Evolutionary conservation across 2,888 invertebrate genomes (phyloP).

Genomic region (Platycnemis pennipes): DNA sequence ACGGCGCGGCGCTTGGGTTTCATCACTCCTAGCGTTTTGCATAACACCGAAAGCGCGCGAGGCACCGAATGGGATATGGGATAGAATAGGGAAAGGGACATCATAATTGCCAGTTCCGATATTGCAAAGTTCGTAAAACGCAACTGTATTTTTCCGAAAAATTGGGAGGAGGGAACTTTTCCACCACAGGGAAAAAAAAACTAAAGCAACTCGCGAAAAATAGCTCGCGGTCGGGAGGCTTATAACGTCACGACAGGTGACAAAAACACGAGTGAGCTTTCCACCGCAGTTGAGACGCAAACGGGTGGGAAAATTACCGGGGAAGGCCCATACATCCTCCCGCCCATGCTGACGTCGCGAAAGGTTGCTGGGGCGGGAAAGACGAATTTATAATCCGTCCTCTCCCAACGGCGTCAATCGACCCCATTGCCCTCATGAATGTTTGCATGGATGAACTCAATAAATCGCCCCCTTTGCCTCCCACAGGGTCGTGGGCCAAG

Average conservation of each 20-base stretch:
- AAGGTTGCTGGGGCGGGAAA: neutral
- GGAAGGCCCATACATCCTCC: neutral
- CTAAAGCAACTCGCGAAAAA: neutral
- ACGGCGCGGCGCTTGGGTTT: no score
- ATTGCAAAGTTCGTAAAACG: neutral
- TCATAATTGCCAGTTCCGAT: no score
- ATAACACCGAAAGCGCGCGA: no score
- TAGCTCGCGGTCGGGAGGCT: neutral
- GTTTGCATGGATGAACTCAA: neutral
- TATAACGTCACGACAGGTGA: neutral
- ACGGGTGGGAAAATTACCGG: neutral
- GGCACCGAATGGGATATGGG: no score
- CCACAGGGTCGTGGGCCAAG: neutral
- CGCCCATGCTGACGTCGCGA: neutral
- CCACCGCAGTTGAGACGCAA: neutral
- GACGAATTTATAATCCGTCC: slow-evolving; percentile 18
- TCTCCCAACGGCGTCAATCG: neutral
- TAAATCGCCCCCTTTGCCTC: neutral
- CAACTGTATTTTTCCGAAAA: neutral
- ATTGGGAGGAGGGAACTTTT: neutral
- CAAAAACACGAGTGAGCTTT: slow-evolving; percentile 11
- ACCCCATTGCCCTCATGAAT: neutral
- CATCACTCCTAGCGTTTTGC: no score
- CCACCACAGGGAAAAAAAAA: neutral
- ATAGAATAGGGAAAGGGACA: no score